phyloP scores from a whole-genome alignment of 2,113 vertebrate species.

The Solenodon paradoxus region DNA sequence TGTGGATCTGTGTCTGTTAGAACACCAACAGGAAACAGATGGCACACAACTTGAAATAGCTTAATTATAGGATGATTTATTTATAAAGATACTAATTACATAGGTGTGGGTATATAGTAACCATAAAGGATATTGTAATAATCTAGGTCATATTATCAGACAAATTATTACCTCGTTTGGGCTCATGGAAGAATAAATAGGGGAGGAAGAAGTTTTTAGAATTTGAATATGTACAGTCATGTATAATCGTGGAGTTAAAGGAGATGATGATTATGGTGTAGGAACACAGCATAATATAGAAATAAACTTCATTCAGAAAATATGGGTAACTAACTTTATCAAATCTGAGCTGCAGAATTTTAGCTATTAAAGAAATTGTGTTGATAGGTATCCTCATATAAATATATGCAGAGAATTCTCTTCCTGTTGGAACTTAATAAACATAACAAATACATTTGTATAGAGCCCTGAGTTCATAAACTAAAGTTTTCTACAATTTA shows the following conservation, averaged over 20 bases:
- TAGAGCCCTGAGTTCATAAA: background rate
- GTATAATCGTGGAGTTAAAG: background rate
- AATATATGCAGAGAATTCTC: background rate
- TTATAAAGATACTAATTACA: constrained; percentile 22
- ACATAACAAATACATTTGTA: background rate
- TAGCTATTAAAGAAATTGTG: background rate
- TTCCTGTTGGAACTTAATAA: background rate
- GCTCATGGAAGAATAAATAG: background rate
- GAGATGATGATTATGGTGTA: background rate
- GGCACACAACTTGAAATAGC: background rate
- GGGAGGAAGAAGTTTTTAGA: background rate
- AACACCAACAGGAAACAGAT: background rate
- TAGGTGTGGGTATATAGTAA: background rate
- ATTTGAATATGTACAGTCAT: background rate
- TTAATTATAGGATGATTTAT: constrained; percentile 19
- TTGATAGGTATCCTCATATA: background rate
- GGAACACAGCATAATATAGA: background rate
- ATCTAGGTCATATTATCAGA: background rate
- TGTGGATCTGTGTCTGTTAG: background rate
- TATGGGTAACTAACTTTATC: background rate
- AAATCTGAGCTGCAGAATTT: background rate
- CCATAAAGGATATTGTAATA: background rate
- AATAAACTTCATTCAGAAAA: background rate
- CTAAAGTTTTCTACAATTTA: background rate
- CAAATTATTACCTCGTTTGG: background rate